Base-by-base conservation (phyloP, 2,113 vertebrate species). In the Ornithorhynchus anatinus region DNA sequence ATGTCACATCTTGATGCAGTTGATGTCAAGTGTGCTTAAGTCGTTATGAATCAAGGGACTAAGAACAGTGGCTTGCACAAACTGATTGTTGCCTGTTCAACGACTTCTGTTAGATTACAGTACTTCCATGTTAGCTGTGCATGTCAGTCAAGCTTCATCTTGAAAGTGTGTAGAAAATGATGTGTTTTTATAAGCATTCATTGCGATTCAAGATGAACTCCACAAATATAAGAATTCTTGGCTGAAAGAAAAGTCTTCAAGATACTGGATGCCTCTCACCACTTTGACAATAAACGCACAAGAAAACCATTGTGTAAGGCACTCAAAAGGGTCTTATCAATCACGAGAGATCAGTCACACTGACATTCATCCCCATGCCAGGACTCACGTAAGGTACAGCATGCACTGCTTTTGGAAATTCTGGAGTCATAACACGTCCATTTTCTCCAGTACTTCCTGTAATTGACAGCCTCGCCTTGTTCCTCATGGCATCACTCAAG, bases 321-420 rank as follows among this genome's bases (percentile, higher is more conserved):
- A 99, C 98, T 98, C 96, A 93, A 94, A 95, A 96, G 95, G 96
- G 96, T 95, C 93, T 94, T 94, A 93, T 95, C 92, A 94, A 96
- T 97, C 96, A 98, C 89, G 94, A 99, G 93, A 97, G 94, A 95
- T 97, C 96, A 92, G 97, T 98, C 93, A 99, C 95, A 95, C 98
- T 97, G 96, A 97, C 96, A 95, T 95, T 98, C 92, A 99, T 95
- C 95, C 96, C 95, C 96, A 98, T 97, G 95, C 96, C 98, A 94
- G 97, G 96, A 94, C 96, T 97, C 91, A 93, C 93, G 88, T 97
- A 98, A 86, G 96, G 94, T 94, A 96, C 95, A 91, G 96, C 94
- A 93, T 99, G 97, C 95, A 99, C 95, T 93, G 97, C 96, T 96
- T 98, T 97, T 86, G 96, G 96, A 95, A 98, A 99, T 94, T 97